phyloP scores from a whole-genome alignment of 2,113 vertebrate genomes.

The Phoenicopterus ruber region DNA sequence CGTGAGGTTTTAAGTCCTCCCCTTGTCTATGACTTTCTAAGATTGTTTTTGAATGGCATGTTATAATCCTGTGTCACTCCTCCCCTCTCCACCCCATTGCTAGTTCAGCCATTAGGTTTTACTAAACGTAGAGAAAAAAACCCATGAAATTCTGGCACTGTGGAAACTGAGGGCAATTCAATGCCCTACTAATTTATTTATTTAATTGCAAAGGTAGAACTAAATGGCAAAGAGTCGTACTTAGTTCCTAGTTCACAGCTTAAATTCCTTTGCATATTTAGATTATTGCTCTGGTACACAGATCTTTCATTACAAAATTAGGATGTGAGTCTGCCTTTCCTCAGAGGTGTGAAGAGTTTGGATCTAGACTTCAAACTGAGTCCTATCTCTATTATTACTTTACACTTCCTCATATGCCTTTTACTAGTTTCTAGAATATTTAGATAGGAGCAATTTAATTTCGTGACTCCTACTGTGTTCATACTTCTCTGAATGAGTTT shows the following conservation, averaged over 20 bases:
- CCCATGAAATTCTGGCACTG: accelerated
- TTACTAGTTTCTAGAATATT: background rate
- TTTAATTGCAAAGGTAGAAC: background rate
- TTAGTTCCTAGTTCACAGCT: background rate
- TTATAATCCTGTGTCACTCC: background rate
- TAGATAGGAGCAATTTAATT: background rate
- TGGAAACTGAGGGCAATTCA: background rate
- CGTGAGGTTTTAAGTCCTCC: background rate
- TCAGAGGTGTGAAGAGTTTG: background rate
- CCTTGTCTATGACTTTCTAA: background rate
- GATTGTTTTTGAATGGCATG: background rate
- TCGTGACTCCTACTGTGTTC: background rate
- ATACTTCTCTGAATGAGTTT: background rate
- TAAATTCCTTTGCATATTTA: background rate
- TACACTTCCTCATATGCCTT: background rate
- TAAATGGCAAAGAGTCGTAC: background rate
- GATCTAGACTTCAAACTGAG: background rate
- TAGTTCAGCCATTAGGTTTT: background rate
- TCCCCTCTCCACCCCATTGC: background rate
- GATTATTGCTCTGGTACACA: background rate
- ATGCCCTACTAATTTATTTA: background rate
- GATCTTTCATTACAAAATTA: background rate
- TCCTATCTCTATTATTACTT: background rate
- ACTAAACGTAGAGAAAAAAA: background rate
- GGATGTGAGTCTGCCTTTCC: background rate